A percentile compares a stretch with the other conserved stretches of the same genome.
phyloP scores from a whole-genome alignment of 2,888 invertebrate species.

The Andrena praecox region DNA sequence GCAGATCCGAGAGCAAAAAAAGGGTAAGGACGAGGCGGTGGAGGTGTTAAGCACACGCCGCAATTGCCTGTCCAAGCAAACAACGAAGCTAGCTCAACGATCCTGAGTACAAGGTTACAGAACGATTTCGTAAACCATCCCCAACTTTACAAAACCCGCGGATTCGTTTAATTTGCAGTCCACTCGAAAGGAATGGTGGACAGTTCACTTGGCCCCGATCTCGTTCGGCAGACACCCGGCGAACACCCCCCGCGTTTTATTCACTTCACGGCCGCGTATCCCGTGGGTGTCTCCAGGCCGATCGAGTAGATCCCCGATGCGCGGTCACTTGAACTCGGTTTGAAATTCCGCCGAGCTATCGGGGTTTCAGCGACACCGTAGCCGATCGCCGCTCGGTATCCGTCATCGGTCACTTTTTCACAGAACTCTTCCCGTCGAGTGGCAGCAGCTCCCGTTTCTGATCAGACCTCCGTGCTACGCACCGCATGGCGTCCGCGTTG shows the following conservation, averaged over 20 bases:
- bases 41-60: constrained; percentile 47
- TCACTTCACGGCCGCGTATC: constrained; percentile 8
- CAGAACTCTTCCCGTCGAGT: constrained; percentile 33
- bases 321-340: neutral
- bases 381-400: constrained; percentile 15
- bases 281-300: neutral
- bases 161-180: no score
- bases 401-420: constrained; percentile 52
- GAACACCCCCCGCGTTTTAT: neutral
- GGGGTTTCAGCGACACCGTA: constrained; percentile 18
- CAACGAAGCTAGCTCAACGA: neutral
- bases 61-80: neutral
- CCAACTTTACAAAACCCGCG: neutral
- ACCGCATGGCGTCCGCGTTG: constrained; percentile 83
- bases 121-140: neutral
- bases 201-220: neutral
- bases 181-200: neutral
- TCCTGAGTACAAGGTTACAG: neutral
- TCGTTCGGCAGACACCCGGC: no score
- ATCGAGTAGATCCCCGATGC: neutral
- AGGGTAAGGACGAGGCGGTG: constrained; percentile 14
- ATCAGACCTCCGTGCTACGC: constrained; percentile 79
- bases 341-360: constrained; percentile 37
- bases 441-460: constrained; percentile 48
- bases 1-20: neutral